Evolutionary conservation across 2,797 vertebrate genomes (phyloP), one percentile per base, ranked within the genome.

Genomic region (Anguilla obscura): DNA sequence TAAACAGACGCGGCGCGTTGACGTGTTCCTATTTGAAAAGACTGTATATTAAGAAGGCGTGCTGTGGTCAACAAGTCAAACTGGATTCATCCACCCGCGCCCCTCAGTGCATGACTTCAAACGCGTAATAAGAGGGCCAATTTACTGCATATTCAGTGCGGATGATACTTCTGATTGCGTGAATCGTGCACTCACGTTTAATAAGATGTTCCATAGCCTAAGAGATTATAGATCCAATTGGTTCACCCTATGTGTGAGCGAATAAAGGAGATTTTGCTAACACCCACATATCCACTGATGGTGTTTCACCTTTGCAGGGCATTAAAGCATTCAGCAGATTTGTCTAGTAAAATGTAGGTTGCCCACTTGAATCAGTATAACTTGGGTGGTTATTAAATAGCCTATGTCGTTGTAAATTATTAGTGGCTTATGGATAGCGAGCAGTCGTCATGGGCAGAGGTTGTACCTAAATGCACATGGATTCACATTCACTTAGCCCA

Each of bases 1-100:
- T 79, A 69, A 54, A 74, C 87, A 69, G 50, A 63, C 56, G 84
- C 30, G 74, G 66, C 87, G 40, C 52, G 83, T 76, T 85, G 87
- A 88, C 84, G 87, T 85, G 84, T 33, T 85, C 66, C 69, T 85
- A 52, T 88, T 88, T 88, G 69, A 88, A 85, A 76, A 76, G 84
- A n/a, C 45, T 24, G 58, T 86, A 45, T 74, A 45, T 52, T 86
- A 48, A 66, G 85, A 36, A 45, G 60, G 85, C 58, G 33, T 14
- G 40, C 45, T 74, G 21, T 74, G 40, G 85, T 74, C 85, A 86
- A 71, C 85, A 74, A 85, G 87, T 85, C 69, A 60, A 54, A 84
- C 69, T 88, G 84, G 69, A 79, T 88, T 50, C 69, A 79, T 76
- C 21, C 58, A 85, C 69, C 45, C 12, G 54, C 24, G 69, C 24